Percentiles rank a stretch among this genome's conserved stretches.
These are phyloP conservation scores for Oligia fasciuncula DNA, from an alignment of 2,888 invertebrate species.

Conservation along the genomic window DNA sequence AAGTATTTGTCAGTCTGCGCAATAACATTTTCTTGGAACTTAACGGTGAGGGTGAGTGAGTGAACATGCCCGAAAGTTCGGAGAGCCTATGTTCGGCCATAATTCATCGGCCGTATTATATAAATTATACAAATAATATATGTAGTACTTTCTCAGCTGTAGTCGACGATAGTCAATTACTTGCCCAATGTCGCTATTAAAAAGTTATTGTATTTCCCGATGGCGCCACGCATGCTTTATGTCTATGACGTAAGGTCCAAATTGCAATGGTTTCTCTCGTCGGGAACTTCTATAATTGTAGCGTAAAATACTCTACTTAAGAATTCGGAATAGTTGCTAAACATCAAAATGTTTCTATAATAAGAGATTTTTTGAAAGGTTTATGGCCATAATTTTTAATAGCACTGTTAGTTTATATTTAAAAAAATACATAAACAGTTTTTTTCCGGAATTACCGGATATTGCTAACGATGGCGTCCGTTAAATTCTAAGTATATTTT, in stretches of 20 bases:
- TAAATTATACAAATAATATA: slow-evolving; percentile 13
- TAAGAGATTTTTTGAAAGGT: slow-evolving; percentile 29
- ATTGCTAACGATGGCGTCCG: slow-evolving; percentile 23
- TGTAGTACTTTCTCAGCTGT: slow-evolving; percentile 52
- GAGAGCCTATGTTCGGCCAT: neutral
- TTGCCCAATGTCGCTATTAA: slow-evolving; percentile 54
- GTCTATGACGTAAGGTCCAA: neutral
- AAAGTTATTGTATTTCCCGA: slow-evolving; percentile 33
- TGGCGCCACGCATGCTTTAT: neutral
- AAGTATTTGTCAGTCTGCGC: neutral
- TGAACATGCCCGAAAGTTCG: neutral
- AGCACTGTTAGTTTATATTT: slow-evolving; percentile 5
- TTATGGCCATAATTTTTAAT: slow-evolving; percentile 32
- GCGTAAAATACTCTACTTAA: slow-evolving; percentile 57
- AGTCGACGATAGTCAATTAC: slow-evolving; percentile 62
- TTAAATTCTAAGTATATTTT: slow-evolving; percentile 16
- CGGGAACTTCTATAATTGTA: slow-evolving; percentile 31
- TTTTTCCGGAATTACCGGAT: neutral
- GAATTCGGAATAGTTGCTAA: slow-evolving; percentile 48
- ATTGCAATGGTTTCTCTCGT: slow-evolving; percentile 9
- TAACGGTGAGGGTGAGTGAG: neutral
- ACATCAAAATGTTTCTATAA: neutral
- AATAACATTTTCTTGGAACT: neutral
- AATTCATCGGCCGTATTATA: neutral
- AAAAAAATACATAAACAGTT: neutral